Evolutionary conservation across 2,888 invertebrate genomes (phyloP), one percentile per base, ranked within the genome.

Genomic region (Rhynchonema sp.): DNA sequence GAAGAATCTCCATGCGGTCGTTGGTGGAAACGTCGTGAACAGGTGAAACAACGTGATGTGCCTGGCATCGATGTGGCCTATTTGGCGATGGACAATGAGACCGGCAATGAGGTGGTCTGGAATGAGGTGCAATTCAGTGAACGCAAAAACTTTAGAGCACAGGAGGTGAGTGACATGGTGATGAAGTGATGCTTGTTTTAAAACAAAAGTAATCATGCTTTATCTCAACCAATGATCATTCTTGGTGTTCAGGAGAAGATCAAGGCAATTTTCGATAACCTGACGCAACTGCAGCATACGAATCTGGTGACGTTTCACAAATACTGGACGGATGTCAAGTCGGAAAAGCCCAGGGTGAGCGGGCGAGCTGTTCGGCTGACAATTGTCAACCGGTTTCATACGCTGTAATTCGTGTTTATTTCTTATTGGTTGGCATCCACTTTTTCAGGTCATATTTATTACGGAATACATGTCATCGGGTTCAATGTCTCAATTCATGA

Each of bases 391-490:
- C n/a, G n/a, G n/a, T n/a, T n/a, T n/a, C n/a, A n/a, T n/a, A n/a
- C n/a, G n/a, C n/a, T n/a, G n/a, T n/a, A n/a, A n/a, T n/a, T n/a
- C n/a, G n/a, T n/a, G n/a, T n/a, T n/a, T n/a, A n/a, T n/a, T n/a
- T n/a, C n/a, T n/a, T n/a, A n/a, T n/a, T n/a, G n/a, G n/a, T n/a
- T n/a, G n/a, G n/a, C n/a, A n/a, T n/a, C n/a, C n/a, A n/a, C n/a
- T n/a, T n/a, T n/a, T n/a, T 13, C 66, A 91, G 90, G 92, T 98
- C 71, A 92, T 98, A 78, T 98, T 98, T 80, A 98, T 98, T 77
- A 98, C 98, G 66, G 98, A 98, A 78, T 98, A 92, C 79, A 98
- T 98, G 96, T 96, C 96, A 66, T 96, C 94, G 70, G 96, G 96
- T 65, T 96, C 96, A 67, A 80, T 98, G 76, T 94, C 94, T 80